These are phyloP conservation scores for Agapornis roseicollis DNA, from an alignment of 2,113 vertebrate genomes.

Conservation along the genomic window DNA sequence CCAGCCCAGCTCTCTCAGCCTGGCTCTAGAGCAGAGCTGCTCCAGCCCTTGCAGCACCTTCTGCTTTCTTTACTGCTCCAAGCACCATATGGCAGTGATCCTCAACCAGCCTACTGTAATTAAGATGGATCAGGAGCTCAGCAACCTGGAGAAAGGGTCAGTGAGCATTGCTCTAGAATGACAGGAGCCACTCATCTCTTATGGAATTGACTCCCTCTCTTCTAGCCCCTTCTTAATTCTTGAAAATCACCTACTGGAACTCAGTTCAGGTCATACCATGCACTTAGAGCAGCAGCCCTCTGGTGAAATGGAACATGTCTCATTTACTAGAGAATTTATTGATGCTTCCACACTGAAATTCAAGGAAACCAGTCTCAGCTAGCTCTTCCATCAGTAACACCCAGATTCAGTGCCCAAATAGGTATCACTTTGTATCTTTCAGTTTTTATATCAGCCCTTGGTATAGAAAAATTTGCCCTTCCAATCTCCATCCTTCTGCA, in stretches of 20 bases:
- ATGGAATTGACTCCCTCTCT: not conserved
- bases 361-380: not conserved
- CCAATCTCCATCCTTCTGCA: not conserved
- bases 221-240: not conserved
- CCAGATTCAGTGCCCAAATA: not conserved
- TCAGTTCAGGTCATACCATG: not conserved
- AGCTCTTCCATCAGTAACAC: not conserved
- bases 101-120: not conserved
- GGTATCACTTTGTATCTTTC: not conserved
- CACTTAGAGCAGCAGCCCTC: not conserved
- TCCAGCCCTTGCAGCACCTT: not conserved
- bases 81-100: fast-evolving
- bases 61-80: not conserved
- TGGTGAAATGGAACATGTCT: not conserved
- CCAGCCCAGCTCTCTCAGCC: not conserved
- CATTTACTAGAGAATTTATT: not conserved
- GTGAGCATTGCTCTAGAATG: not conserved
- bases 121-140: not conserved
- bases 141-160: not conserved
- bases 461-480: not conserved
- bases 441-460: not conserved
- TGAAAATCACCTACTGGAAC: not conserved
- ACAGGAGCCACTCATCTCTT: not conserved
- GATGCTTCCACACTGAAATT: not conserved
- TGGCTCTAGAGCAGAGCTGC: not conserved